These are phyloP conservation scores for Zaprionus davidi DNA, from an alignment of 1,140 invertebrate species.

Conservation along the genomic window DNA sequence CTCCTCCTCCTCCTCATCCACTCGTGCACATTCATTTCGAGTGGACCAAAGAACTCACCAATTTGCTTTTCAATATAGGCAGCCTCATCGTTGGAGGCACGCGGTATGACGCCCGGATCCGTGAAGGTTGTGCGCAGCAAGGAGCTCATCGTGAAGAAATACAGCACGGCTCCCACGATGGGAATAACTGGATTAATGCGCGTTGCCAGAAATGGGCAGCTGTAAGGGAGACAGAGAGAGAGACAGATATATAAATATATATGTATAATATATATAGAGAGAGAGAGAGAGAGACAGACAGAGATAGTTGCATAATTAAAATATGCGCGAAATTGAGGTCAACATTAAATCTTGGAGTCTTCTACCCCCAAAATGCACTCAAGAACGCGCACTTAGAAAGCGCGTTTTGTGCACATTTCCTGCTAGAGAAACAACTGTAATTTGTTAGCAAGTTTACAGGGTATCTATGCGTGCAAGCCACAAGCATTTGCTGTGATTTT, in stretches of 20 bases:
- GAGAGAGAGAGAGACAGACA: not conserved
- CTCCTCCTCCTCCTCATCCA: not conserved
- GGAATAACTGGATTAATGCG: slow-evolving; percentile 94
- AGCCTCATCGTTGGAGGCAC: slow-evolving; percentile 95
- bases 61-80: slow-evolving; percentile 96
- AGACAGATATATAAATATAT: not conserved
- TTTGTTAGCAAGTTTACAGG: not conserved
- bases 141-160: slow-evolving; percentile 95
- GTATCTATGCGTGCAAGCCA: not conserved
- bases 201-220: slow-evolving; percentile 93
- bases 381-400: not conserved
- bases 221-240: slow-evolving; percentile 85
- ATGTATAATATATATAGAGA: not conserved
- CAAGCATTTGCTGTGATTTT: not conserved
- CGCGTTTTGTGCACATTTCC: not conserved
- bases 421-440: not conserved
- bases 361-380: not conserved
- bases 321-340: slow-evolving; percentile 1
- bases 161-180: slow-evolving; percentile 92
- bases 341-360: not conserved
- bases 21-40: not conserved
- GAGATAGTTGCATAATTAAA: slow-evolving; percentile 5
- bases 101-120: slow-evolving; percentile 97
- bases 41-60: slow-evolving; percentile 84
- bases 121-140: slow-evolving; percentile 96